Base-by-base conservation (phyloP, 2,797 vertebrate genomes). In the Eidolon dupreanum region DNA sequence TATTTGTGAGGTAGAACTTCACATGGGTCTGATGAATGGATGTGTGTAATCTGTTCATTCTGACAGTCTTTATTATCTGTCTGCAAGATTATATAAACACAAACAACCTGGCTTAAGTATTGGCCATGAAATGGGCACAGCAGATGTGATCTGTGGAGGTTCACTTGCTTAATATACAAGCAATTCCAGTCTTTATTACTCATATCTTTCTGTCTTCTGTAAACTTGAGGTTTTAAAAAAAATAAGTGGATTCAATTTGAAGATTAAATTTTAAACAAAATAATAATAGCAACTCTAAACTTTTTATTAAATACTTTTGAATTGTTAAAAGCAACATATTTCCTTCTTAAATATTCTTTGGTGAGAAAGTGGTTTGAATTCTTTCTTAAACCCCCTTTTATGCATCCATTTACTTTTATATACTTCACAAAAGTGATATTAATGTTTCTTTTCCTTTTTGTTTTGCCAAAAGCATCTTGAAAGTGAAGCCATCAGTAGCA, bases 391-490 rank as follows among this genome's bases (percentile, higher is more conserved):
- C 41, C n/a, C 92, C 41, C 51, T 70, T 96, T 97, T 38, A 83
- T 49, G 49, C 15, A 16, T 49, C 49, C 49, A 49, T 49, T 49
- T 49, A 16, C 49, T 49, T 49, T 49, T 49, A 83, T 81, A 79
- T 17, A 79, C 74, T 51, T 70, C 55, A 73, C 71, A 68, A 95
- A 83, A 91, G 36, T 17, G 51, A 70, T 55, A 65, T n/a, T 83
- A 85, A 85, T 12, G 41, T 41, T 89, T 74, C 57, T 55, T 31
- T 84, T 41, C 41, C 24, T 89, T 94, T 95, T n/a, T 74, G 81
- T 95, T 93, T 93, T 81, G 53, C 73, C 77, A 82, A 87, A 96
- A 84, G 55, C 26, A 75, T 90, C 79, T 92, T 95, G 75, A 95
- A 97, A 96, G 43, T 36, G 43, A 94, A 88, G 31, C 63, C 49